Base-by-base conservation (phyloP, 1,140 invertebrate genomes). In the Drosophila mojavensis region DNA sequence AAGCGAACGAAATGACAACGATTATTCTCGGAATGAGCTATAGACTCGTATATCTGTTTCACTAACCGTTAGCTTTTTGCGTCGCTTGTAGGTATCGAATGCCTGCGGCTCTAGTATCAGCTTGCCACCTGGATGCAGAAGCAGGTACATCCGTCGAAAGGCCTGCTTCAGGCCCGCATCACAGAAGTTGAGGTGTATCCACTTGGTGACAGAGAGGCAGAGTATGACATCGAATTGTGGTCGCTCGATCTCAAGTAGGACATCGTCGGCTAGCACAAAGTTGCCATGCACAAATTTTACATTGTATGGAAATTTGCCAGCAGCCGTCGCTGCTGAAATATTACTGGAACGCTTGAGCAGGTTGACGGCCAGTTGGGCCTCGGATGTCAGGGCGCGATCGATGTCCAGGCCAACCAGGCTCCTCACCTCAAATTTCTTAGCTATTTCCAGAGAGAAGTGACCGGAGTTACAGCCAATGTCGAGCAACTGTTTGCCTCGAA, bases 401-500 rank as follows among this genome's bases (percentile, higher is more conserved):
- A 99, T 99, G 92, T 99, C 99, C 53, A 99, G 95, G 13, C 99
- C 99, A 45, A 97, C 94, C 60, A 99, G 96, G 79, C 95, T 96
- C 60, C 94, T 95, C 1, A 98, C 97, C 24, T 94, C 93, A 81
- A 97, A 97, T 83, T 97, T 95, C 76, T 96, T 94, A 0, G 97
- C 98, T 41, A 99, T 93, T 2, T 95, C 95, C 24, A 97, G 93
- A 1, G 98, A 98, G 10, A 99, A 94, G 88, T 98, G 96, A 5
- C 99, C 99, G 71, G 98, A 96, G 94, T 99, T 99, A 92, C 98
- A 99, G 11, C 99, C 99, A 91, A 99, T 97, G 91, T 99, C 99
- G 28, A 99, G 93, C 7, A 99, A 94, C 93, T 97, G 96, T 92
- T 98, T 99, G 13, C 95, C 95, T 58, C 95, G 93, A 92, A 99